Conservation (phyloP, 2,113 vertebrate species). For the Amphiprion ocellaris region DNA sequence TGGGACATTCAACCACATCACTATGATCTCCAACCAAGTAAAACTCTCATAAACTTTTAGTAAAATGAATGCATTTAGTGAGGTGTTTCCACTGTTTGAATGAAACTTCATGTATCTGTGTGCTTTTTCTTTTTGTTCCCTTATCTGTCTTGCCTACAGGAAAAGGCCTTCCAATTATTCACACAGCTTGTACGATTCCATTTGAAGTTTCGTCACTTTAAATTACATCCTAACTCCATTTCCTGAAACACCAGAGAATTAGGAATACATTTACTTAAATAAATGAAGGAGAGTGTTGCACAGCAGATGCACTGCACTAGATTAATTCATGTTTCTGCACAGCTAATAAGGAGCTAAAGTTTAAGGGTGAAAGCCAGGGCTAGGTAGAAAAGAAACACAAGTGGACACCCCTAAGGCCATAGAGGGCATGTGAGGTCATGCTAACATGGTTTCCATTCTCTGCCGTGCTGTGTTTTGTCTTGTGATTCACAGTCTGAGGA, state of each 20-base stretch:
- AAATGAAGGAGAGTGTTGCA: conserved; percentile 6
- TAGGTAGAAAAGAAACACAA: not conserved
- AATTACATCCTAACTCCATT: conserved; percentile 12
- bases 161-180: conserved; percentile 28
- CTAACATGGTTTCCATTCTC: not conserved
- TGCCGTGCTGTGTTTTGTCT: not conserved
- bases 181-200: conserved; percentile 7
- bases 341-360: conserved; percentile 34
- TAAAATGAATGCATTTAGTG: conserved; percentile 18
- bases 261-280: conserved; percentile 29
- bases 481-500: conserved; percentile 50
- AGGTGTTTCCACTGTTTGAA: not conserved
- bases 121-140: conserved; percentile 7
- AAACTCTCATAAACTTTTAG: conserved; percentile 21
- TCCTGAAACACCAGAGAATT: conserved; percentile 45
- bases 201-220: conserved; percentile 31
- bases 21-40: conserved; percentile 81
- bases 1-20: conserved; percentile 78
- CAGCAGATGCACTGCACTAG: not conserved
- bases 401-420: too few species aligned
- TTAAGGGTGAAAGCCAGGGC: not conserved
- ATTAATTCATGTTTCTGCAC: conserved; percentile 20
- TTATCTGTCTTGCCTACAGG: conserved; percentile 12
- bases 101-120: not conserved
- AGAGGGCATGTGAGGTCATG: not conserved